Conservation (phyloP, 2,888 invertebrate species). For the Eupithecia abbreviata region DNA sequence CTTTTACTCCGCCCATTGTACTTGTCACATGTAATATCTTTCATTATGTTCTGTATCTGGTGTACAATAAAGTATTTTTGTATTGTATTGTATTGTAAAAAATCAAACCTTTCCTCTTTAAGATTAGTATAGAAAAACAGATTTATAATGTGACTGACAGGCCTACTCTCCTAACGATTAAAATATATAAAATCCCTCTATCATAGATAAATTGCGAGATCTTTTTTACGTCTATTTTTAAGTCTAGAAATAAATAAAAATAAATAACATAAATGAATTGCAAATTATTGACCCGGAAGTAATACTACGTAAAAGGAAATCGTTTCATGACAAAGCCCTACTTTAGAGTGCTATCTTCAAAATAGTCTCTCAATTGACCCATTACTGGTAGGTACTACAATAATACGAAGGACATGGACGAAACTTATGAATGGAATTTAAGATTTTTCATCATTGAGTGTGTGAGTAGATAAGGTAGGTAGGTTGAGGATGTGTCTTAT, state of each 20-base stretch:
- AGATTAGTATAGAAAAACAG: too few species aligned
- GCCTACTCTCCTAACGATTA: too few species aligned
- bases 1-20: too few species aligned
- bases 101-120: too few species aligned
- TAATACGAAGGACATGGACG: slow-evolving; percentile 2
- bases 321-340: slow-evolving; percentile 3
- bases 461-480: neutral
- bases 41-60: too few species aligned
- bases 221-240: too few species aligned
- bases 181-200: neutral
- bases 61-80: too few species aligned
- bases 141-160: too few species aligned
- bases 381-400: slow-evolving; percentile 22
- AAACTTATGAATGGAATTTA: neutral
- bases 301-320: neutral
- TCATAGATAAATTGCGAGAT: neutral
- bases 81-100: too few species aligned
- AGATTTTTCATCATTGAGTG: too few species aligned
- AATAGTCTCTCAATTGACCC: slow-evolving; percentile 33
- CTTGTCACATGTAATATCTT: too few species aligned
- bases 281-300: slow-evolving; percentile 7
- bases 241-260: neutral
- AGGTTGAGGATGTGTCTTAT: too few species aligned
- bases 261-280: neutral
- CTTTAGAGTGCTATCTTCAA: slow-evolving; percentile 1